phyloP scores from a whole-genome alignment of 2,113 vertebrate genomes.

The Aspiorhynchus laticeps region DNA sequence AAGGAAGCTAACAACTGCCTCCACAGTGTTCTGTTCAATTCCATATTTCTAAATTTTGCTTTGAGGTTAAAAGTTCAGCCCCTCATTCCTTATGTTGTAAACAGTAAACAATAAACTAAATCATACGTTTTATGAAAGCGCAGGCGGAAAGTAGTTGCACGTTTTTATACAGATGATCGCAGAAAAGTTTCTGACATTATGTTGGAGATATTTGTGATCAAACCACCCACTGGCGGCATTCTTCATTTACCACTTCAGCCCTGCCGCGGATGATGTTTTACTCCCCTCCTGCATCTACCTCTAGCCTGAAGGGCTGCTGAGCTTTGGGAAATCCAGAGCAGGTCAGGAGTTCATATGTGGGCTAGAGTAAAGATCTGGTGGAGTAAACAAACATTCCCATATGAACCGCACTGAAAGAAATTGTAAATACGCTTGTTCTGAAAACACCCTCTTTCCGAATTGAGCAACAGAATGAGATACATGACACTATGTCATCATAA shows the following conservation, averaged over 20 bases:
- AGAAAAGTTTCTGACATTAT: slow-evolving; percentile 35
- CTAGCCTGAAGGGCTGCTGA: slow-evolving; percentile 8
- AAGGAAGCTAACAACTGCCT: neutral
- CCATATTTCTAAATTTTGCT: neutral
- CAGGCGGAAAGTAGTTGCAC: neutral
- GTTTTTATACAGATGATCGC: slow-evolving; percentile 9
- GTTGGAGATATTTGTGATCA: slow-evolving; percentile 19
- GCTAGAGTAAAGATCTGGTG: slow-evolving; percentile 4
- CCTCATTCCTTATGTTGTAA: neutral
- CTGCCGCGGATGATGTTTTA: neutral
- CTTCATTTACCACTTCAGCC: neutral
- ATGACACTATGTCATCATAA: neutral
- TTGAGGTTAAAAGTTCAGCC: slow-evolving; percentile 34
- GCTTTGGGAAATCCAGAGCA: slow-evolving; percentile 8
- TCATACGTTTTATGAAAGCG: slow-evolving; percentile 4
- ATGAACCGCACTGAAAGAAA: neutral
- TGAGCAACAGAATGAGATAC: neutral
- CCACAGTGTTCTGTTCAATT: too few relatives aligned
- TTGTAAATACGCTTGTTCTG: neutral
- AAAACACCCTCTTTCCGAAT: neutral
- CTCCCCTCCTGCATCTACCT: neutral
- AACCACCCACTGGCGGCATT: slow-evolving; percentile 9
- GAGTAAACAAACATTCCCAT: slow-evolving; percentile 11
- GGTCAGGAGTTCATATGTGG: slow-evolving; percentile 3
- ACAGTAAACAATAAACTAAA: neutral